phyloP scores from a whole-genome alignment of 1,140 invertebrate genomes.

The Pogonus chalceus region DNA sequence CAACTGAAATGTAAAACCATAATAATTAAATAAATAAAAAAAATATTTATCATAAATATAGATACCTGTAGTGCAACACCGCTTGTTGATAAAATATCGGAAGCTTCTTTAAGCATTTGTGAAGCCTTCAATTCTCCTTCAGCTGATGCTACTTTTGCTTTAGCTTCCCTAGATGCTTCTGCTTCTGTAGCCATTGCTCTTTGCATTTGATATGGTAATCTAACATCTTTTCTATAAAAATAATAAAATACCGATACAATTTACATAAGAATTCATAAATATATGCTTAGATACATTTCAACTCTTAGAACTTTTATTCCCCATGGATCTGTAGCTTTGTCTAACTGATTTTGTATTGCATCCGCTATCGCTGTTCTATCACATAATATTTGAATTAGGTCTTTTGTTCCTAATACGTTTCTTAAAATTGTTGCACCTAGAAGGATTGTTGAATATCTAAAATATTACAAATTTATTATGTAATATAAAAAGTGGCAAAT shows the following conservation, averaged over 20 bases:
- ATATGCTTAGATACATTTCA: conserved; percentile 61
- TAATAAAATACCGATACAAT: neutral
- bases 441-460: conserved; percentile 72
- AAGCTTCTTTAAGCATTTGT: conserved; percentile 76
- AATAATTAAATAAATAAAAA: neutral
- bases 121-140: conserved; percentile 83
- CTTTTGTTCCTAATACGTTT: conserved; percentile 86
- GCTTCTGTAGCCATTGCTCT: conserved; percentile 82
- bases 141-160: conserved; percentile 68
- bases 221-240: conserved; percentile 70
- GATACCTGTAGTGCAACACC: conserved; percentile 76
- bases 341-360: conserved; percentile 69
- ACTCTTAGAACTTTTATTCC: conserved; percentile 95
- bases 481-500: conserved; percentile 1
- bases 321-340: conserved; percentile 93
- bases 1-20: neutral
- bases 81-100: conserved; percentile 75
- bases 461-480: conserved; percentile 6
- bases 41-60: neutral
- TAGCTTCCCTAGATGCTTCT: conserved; percentile 65
- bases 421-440: conserved; percentile 78
- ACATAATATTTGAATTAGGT: conserved; percentile 79
- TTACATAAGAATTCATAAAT: neutral
- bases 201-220: conserved; percentile 72
- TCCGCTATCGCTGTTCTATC: conserved; percentile 86